Evolutionary conservation across 2,888 invertebrate species (phyloP), one percentile per base, ranked within the genome.

Genomic region (Hirtodrosophila trivittata): DNA sequence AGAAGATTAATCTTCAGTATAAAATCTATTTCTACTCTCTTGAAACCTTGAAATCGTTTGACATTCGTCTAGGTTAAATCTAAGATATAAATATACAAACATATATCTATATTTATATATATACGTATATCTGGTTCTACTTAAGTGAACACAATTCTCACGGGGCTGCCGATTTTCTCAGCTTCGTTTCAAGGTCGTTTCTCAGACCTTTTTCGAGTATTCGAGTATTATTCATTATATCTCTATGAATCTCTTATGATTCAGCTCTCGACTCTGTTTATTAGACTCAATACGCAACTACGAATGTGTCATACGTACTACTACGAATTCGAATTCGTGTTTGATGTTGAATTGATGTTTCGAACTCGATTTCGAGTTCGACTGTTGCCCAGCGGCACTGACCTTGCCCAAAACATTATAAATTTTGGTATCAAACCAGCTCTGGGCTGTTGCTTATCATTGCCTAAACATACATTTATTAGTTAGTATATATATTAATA

Each of bases 381-480:
- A 32, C 7, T 33, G n/a, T 12, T 37, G 54, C 42, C 54, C 51
- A 32, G 30, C 52, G 46, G 47, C 56, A 83, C 84, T 78, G 81
- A 78, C 84, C 78, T 78, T 42, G 45, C 67, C 16, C 74, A 78
- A 62, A 68, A 47, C n/a, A 12, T 45, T 38, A 35, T 42, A 13
- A 12, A 30, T 25, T 43, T 58, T 50, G 37, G 37, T 37, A 32
- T 39, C 14, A 30, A 5, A 4, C 33, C 6, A 33, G 14, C 21
- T 51, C 1, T 12, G 35, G 12, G 3, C 2, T 5, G 6, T 13
- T 13, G 16, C 13, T 14, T 43, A 13, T 6, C 12, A 42, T 46
- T 41, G 18, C 10, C 13, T 10, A 57, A 58, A 51, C 5, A 46
- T 32, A 25, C 13, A 25, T 47, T 45, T 46, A 42, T 64, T 63